A percentile compares a stretch with the other conserved stretches of the same genome.
phyloP scores from a whole-genome alignment of 1,140 invertebrate species.

The Philopotamus ludificatus region DNA sequence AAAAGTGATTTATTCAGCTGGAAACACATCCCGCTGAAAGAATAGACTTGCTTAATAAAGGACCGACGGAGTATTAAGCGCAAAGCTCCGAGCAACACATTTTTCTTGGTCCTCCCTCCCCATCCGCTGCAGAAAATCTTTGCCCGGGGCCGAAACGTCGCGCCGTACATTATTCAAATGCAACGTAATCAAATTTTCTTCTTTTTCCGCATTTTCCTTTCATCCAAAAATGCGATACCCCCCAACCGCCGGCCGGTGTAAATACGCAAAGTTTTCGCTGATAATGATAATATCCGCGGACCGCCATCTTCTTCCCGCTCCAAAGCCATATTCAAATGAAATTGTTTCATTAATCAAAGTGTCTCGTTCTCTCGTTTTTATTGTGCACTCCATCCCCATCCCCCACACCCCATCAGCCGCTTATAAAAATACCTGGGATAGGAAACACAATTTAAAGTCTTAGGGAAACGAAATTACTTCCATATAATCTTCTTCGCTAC shows the following conservation, averaged over 20 bases:
- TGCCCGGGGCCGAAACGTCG: background rate
- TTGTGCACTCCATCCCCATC: background rate
- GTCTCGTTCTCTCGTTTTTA: background rate
- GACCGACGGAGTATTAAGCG: constrained; percentile 37
- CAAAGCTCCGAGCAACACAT: constrained; percentile 9
- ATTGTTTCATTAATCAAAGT: constrained; percentile 28
- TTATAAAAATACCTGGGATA: background rate
- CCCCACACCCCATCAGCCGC: too few species aligned
- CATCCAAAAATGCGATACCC: background rate
- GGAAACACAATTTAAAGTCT: constrained; percentile 1
- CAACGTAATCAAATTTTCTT: constrained; percentile 22
- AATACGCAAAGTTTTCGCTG: constrained; percentile 18
- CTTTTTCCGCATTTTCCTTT: constrained; percentile 11
- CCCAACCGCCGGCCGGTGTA: background rate
- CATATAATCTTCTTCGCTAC: background rate
- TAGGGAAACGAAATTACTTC: background rate
- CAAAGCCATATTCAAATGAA: constrained; percentile 18
- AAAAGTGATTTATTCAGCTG: constrained; percentile 27
- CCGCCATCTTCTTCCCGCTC: too few species aligned
- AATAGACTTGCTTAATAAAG: constrained; percentile 41
- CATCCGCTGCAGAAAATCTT: background rate
- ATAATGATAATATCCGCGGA: constrained; percentile 25
- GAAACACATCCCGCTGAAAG: constrained; percentile 38
- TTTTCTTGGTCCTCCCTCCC: constrained; percentile 14
- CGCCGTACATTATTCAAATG: constrained; percentile 27